Percentiles rank a stretch among this genome's conserved stretches.
Conservation (phyloP, 2,797 vertebrate genomes). For the Phylloscopus collybita region DNA sequence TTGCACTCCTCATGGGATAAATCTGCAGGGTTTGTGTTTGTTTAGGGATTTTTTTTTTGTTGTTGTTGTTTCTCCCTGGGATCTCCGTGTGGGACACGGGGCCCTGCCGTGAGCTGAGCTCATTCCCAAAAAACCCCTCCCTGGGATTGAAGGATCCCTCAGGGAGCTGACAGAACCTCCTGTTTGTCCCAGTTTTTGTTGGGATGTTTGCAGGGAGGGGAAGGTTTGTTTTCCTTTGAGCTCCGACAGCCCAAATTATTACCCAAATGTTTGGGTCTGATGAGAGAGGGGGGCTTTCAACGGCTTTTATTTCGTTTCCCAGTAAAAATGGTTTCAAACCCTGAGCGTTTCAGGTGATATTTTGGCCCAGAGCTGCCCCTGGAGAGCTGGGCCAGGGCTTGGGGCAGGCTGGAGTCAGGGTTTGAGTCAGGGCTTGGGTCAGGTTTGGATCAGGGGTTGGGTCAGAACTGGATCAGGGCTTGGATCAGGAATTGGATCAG, state of each 20-base stretch:
- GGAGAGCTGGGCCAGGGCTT: background rate
- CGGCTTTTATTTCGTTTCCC: background rate
- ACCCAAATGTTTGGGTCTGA: background rate
- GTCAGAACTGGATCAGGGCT: too few relatives aligned
- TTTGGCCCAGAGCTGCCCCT: background rate
- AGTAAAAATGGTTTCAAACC: background rate
- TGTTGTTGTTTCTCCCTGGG: background rate
- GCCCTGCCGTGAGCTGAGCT: background rate
- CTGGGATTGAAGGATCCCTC: background rate
- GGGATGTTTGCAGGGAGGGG: background rate
- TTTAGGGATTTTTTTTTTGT: background rate
- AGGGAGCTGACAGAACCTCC: background rate
- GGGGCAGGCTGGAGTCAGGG: rapidly evolving
- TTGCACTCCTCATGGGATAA: background rate
- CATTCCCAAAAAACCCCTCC: background rate
- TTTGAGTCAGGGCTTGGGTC: rapidly evolving
- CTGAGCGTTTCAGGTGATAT: background rate
- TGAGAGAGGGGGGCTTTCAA: background rate
- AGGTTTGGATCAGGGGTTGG: background rate
- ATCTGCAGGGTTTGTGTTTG: background rate
- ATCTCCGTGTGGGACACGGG: background rate
- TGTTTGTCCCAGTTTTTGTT: background rate
- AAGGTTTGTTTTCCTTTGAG: background rate
- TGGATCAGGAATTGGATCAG: too few relatives aligned
- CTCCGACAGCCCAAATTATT: background rate